A percentile compares a stretch with the other conserved stretches of the same genome.
These are phyloP conservation scores for Hycleus cichorii DNA, from an alignment of 1,140 invertebrate species.

Conservation along the genomic window DNA sequence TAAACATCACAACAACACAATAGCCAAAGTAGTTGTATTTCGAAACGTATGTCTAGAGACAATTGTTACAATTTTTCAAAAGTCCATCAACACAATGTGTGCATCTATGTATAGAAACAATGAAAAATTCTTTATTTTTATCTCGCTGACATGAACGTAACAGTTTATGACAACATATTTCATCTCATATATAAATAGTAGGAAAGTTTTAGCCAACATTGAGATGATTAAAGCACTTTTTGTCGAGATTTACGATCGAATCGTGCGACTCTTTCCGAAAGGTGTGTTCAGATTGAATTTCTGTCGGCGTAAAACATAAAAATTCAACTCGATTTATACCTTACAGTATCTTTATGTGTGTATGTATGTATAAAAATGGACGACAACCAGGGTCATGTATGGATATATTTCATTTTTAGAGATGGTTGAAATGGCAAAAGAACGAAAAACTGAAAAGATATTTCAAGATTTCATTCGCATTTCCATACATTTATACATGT, in stretches of 20 bases:
- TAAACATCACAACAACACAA: no score
- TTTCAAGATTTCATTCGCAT: constrained; percentile 25
- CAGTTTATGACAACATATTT: no score
- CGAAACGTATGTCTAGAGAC: no score
- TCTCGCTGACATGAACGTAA: no score
- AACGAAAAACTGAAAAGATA: constrained; percentile 23
- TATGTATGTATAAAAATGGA: no score
- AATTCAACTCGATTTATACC: constrained; percentile 22
- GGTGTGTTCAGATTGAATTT: constrained; percentile 17
- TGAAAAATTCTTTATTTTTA: no score
- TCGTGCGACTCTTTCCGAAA: constrained; percentile 3
- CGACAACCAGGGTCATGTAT: constrained; percentile 12
- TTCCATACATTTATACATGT: constrained; percentile 28
- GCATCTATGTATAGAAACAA: no score
- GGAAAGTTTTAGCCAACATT: neutral
- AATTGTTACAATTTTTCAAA: no score
- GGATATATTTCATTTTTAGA: constrained; percentile 20
- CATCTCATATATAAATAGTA: no score
- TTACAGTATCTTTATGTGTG: constrained; percentile 5
- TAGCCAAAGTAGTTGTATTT: no score
- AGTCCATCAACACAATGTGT: no score
- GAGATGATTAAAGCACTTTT: constrained; percentile 13
- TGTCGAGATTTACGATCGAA: constrained; percentile 5
- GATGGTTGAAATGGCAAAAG: neutral
- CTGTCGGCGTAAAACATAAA: constrained; percentile 15